Percentiles rank a stretch among this genome's conserved stretches.
phyloP scores from a whole-genome alignment of 2,797 vertebrate genomes.

The Tapera naevia region DNA sequence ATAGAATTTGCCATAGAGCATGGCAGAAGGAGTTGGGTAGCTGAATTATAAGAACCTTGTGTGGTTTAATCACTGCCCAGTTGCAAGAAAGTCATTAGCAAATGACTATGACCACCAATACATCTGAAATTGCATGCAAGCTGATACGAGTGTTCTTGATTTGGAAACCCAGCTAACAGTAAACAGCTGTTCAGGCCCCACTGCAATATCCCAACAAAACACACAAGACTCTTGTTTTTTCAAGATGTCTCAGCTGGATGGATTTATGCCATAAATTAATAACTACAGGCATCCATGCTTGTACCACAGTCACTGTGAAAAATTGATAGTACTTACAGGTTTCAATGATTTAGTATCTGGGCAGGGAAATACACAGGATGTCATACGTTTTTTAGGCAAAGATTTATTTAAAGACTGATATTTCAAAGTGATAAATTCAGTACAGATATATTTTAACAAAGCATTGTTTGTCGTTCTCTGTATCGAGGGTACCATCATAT shows the following conservation, averaged over 20 bases:
- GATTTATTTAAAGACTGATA: slow-evolving; percentile 21
- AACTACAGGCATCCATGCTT: neutral
- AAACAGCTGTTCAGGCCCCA: neutral
- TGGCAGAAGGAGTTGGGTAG: neutral
- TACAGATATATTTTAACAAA: neutral
- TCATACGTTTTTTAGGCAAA: neutral
- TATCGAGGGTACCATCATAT: neutral
- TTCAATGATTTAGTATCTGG: slow-evolving; percentile 30
- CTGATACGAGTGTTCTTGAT: neutral
- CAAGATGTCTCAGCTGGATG: neutral
- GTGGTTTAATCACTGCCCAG: neutral
- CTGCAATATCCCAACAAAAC: neutral
- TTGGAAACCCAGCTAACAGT: neutral
- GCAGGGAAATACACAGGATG: neutral
- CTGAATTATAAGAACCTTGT: neutral
- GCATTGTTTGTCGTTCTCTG: neutral
- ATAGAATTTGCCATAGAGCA: neutral
- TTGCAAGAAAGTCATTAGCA: neutral
- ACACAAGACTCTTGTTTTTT: neutral
- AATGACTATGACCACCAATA: neutral
- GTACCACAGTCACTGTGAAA: neutral
- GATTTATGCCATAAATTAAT: slow-evolving; percentile 31
- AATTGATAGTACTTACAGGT: slow-evolving; percentile 27
- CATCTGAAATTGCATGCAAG: neutral
- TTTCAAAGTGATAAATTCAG: neutral